These are phyloP conservation scores for Pipistrellus pipistrellus DNA, from an alignment of 2,797 vertebrate species.

Conservation along the genomic window DNA sequence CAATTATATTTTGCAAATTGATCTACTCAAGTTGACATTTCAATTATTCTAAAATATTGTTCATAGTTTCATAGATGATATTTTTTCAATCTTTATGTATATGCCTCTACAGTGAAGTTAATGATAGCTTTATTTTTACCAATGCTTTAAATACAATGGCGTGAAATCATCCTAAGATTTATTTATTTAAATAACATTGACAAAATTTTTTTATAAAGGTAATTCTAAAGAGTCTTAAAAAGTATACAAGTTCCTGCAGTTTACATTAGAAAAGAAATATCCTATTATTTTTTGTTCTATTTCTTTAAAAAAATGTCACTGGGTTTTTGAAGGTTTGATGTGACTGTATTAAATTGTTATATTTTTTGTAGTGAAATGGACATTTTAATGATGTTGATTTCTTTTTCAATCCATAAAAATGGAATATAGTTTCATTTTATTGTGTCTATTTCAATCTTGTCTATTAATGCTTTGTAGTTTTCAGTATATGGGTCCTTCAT, in stretches of 20 bases:
- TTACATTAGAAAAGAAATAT: slow-evolving; percentile 67
- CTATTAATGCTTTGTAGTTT: not conserved
- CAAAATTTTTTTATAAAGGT: not conserved
- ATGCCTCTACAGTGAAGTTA: slow-evolving; percentile 14
- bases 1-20: not conserved
- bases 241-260: not conserved
- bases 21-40: not conserved
- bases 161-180: slow-evolving; percentile 34
- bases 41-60: slow-evolving; percentile 39
- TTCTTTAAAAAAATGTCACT: not conserved
- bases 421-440: not conserved
- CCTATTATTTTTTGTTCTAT: not conserved
- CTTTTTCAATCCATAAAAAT: not conserved
- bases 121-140: not conserved
- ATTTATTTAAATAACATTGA: slow-evolving; percentile 37
- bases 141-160: slow-evolving; percentile 8
- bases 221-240: slow-evolving; percentile 47
- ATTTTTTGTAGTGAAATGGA: not conserved
- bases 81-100: slow-evolving; percentile 10
- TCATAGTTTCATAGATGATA: not conserved
- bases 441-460: not conserved
- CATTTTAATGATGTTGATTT: not conserved
- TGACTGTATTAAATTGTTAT: not conserved
- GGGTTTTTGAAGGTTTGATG: not conserved
- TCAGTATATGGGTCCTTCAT: not conserved